Percentiles rank a stretch among this genome's conserved stretches.
phyloP scores from a whole-genome alignment of 2,797 vertebrate genomes.

The Gobio occitaniae region DNA sequence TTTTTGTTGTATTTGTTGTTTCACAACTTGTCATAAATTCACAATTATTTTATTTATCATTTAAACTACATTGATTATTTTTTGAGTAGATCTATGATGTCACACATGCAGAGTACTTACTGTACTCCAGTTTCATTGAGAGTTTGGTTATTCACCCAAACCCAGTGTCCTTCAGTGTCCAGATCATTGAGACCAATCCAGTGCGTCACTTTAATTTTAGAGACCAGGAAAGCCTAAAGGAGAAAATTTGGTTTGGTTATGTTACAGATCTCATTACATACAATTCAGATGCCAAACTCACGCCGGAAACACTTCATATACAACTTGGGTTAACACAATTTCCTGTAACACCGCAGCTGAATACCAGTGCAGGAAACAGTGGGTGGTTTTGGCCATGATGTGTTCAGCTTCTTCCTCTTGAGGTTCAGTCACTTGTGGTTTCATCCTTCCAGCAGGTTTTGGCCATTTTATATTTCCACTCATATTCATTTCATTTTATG shows the following conservation, averaged over 20 bases:
- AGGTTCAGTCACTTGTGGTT: neutral
- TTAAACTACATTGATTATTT: no score
- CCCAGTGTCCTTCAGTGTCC: slow-evolving; percentile 49
- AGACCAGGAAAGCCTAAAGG: slow-evolving; percentile 20
- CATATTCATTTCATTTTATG: no score
- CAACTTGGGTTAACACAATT: neutral
- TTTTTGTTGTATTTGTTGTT: neutral
- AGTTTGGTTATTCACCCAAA: slow-evolving; percentile 1
- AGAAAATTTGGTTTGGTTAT: neutral
- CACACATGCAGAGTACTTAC: neutral
- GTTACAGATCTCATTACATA: neutral
- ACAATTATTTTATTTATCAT: no score
- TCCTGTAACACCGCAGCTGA: neutral
- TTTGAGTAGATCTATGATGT: neutral
- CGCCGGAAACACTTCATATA: neutral
- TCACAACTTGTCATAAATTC: neutral
- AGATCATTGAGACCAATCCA: slow-evolving; percentile 35
- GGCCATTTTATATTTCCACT: no score
- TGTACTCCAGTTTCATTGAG: neutral
- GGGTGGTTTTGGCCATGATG: neutral
- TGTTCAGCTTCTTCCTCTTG: neutral
- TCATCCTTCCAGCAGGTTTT: neutral
- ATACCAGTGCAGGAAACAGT: neutral
- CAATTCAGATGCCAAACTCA: neutral
- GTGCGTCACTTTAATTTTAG: neutral